Evolutionary conservation across 2,113 vertebrate genomes (phyloP).

Genomic region (Tinamus guttatus): DNA sequence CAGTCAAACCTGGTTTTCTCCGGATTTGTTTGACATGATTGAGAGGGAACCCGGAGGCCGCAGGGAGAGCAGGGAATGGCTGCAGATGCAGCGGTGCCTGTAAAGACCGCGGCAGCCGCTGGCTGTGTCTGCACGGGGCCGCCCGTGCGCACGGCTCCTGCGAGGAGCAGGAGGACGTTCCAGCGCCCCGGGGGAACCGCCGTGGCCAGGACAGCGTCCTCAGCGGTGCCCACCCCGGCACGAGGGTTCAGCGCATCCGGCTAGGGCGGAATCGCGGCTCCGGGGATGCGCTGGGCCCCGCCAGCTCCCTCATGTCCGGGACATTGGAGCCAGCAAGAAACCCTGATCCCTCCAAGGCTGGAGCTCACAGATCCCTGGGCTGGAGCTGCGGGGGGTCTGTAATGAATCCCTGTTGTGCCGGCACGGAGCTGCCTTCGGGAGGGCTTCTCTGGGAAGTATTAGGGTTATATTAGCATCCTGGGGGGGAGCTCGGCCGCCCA

Average conservation of each 20-base stretch:
- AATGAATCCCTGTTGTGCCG: constrained; percentile 64
- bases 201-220: too few relatives aligned
- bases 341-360: constrained; percentile 42
- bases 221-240: too few relatives aligned
- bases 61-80: neutral
- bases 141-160: too few relatives aligned
- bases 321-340: neutral
- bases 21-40: constrained; percentile 54
- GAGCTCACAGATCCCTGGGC: constrained; percentile 42
- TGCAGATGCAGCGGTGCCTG: neutral
- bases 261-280: too few relatives aligned
- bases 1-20: constrained; percentile 60
- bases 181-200: too few relatives aligned
- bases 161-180: too few relatives aligned
- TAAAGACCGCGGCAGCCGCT: too few relatives aligned
- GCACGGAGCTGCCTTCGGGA: constrained; percentile 55
- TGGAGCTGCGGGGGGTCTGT: neutral
- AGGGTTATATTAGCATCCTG: constrained; percentile 64
- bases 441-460: constrained; percentile 26
- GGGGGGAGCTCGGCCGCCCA: constrained; percentile 36
- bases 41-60: constrained; percentile 36
- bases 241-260: too few relatives aligned
- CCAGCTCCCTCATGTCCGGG: neutral
- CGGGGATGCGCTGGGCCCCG: neutral
- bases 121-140: too few relatives aligned